A percentile compares a stretch with the other conserved stretches of the same genome.
Evolutionary conservation across 2,888 invertebrate genomes (phyloP).

Genomic region (Gymnoscelis rufifasciata): DNA sequence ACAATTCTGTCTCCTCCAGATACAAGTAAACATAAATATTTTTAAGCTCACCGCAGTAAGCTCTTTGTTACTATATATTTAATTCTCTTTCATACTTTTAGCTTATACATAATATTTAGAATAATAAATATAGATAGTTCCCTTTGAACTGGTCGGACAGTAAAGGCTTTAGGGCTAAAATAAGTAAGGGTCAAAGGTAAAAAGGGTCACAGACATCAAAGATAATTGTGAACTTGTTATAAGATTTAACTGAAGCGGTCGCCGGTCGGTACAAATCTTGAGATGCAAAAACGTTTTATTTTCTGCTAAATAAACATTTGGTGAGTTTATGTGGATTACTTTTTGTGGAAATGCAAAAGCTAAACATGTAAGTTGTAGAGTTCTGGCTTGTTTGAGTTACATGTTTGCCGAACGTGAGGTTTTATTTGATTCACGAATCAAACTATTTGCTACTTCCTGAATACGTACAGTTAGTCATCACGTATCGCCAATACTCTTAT

Average conservation of each 20-base stretch:
- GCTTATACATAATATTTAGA: no score
- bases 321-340: neutral
- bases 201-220: conserved; percentile 65
- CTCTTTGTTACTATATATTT: no score
- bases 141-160: conserved; percentile 56
- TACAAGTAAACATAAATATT: neutral
- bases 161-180: conserved; percentile 50
- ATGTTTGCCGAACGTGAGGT: conserved; percentile 11
- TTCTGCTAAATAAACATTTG: conserved; percentile 15
- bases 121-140: conserved; percentile 45
- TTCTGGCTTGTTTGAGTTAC: conserved; percentile 6
- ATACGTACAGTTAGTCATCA: conserved; percentile 13
- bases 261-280: conserved; percentile 19
- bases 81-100: no score
- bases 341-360: conserved; percentile 1
- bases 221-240: conserved; percentile 63
- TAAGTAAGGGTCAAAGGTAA: conserved; percentile 60
- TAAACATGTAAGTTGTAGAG: conserved; percentile 7
- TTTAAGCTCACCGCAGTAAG: neutral
- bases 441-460: conserved; percentile 9
- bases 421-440: conserved; percentile 5
- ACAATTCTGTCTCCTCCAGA: neutral
- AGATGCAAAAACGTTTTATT: conserved; percentile 23
- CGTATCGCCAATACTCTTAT: conserved; percentile 11
- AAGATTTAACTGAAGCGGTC: conserved; percentile 36